Percentiles rank a stretch among this genome's conserved stretches.
phyloP scores from a whole-genome alignment of 2,797 vertebrate species.

The Sebastes vulpes region DNA sequence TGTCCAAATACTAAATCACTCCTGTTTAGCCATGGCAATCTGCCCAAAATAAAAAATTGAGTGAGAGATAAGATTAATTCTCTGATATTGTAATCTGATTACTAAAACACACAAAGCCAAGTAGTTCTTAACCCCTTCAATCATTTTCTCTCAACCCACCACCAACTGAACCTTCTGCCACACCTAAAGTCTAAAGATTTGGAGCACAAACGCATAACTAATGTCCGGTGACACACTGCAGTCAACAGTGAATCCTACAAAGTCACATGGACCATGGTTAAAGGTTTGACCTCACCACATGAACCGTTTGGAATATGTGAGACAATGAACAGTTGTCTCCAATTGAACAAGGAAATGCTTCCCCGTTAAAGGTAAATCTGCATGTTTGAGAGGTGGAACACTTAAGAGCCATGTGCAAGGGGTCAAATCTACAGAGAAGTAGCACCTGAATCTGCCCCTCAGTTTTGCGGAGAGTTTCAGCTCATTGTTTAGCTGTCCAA shows the following conservation, averaged over 20 bases:
- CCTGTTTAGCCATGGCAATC: background rate
- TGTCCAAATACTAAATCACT: background rate
- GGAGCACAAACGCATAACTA: background rate
- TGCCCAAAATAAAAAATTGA: background rate
- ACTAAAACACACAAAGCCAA: background rate
- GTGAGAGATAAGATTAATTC: background rate
- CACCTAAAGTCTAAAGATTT: background rate
- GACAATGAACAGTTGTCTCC: background rate
- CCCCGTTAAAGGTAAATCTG: background rate
- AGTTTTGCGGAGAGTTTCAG: background rate
- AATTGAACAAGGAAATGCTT: background rate
- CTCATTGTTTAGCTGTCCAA: background rate
- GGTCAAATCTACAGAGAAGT: background rate
- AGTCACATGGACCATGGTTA: slow-evolving; percentile 14
- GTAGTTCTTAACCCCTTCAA: background rate
- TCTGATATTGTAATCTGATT: background rate
- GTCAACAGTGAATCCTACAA: background rate
- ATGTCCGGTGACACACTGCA: slow-evolving; percentile 24
- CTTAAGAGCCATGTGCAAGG: background rate
- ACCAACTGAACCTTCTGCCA: background rate
- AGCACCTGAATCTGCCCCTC: background rate
- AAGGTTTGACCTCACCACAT: slow-evolving; percentile 25
- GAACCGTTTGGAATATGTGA: background rate
- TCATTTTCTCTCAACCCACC: background rate
- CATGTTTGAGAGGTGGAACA: background rate